A percentile compares a stretch with the other conserved stretches of the same genome.
These are phyloP conservation scores for Onychomys torridus DNA, from an alignment of 2,797 vertebrate species.

Conservation along the genomic window DNA sequence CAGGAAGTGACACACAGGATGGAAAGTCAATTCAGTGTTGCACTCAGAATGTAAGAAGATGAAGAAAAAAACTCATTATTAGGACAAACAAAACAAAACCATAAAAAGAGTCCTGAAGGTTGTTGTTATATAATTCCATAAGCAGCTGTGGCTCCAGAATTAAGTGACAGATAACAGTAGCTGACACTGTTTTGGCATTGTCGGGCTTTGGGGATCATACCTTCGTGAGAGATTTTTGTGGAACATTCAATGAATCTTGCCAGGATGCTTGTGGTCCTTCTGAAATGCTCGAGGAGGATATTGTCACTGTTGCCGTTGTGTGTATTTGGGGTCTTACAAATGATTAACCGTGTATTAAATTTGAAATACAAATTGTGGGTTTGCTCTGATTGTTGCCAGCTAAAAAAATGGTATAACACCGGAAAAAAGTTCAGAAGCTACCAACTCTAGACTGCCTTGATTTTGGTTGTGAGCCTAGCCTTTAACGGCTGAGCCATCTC, in stretches of 20 bases:
- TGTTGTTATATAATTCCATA: neutral
- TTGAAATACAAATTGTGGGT: slow-evolving; percentile 86
- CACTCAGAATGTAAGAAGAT: neutral
- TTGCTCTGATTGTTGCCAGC: slow-evolving; percentile 84
- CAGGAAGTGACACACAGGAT: neutral
- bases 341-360: slow-evolving; percentile 88
- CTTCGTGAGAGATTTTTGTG: slow-evolving; percentile 75
- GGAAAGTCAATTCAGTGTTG: neutral
- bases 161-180: slow-evolving; percentile 74
- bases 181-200: slow-evolving; percentile 71
- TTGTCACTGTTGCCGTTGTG: slow-evolving; percentile 82
- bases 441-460: slow-evolving; percentile 69
- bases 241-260: slow-evolving; percentile 83
- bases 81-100: slow-evolving; percentile 21
- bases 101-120: neutral
- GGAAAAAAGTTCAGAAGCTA: slow-evolving; percentile 81
- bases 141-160: slow-evolving; percentile 63
- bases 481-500: too few relatives aligned
- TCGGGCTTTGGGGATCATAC: slow-evolving; percentile 75
- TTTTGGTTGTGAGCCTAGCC: too few relatives aligned
- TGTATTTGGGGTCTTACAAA: slow-evolving; percentile 86
- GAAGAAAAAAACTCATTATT: neutral
- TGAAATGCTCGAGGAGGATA: slow-evolving; percentile 82
- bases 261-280: slow-evolving; percentile 77
- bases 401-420: slow-evolving; percentile 78